These are phyloP conservation scores for Suricata suricatta DNA, from an alignment of 2,113 vertebrate genomes.

Conservation along the genomic window DNA sequence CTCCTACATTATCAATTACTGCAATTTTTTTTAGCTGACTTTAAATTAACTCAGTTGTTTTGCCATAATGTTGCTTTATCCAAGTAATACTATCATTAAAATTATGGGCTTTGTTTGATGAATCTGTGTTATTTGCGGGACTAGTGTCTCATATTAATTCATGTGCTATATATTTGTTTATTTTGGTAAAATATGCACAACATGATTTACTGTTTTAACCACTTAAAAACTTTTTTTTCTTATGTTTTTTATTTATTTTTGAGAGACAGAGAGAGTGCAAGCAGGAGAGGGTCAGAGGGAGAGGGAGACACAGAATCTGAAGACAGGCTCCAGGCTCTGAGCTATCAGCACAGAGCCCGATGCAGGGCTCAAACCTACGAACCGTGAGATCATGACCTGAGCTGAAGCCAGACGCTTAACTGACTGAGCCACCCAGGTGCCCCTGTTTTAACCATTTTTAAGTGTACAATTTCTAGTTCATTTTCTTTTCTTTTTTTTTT, in stretches of 20 bases:
- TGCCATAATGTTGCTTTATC: neutral
- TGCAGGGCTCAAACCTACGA: accelerated
- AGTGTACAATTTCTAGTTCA: neutral
- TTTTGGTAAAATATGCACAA: neutral
- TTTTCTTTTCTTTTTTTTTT: neutral
- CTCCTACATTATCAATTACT: neutral
- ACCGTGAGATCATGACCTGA: no score
- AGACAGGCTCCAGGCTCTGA: no score
- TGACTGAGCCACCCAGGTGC: no score
- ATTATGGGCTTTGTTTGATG: neutral
- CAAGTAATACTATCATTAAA: neutral
- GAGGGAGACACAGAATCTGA: no score
- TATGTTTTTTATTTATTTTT: no score
- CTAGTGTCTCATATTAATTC: neutral
- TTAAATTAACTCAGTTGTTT: neutral
- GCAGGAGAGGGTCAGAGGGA: no score
- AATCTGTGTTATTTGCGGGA: neutral
- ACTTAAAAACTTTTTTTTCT: neutral
- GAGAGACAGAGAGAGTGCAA: no score
- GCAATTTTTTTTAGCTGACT: neutral
- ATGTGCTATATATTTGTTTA: neutral
- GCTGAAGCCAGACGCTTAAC: no score
- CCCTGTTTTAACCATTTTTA: neutral
- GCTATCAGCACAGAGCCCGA: no score
- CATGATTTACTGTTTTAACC: neutral